Conservation (phyloP, 2,797 vertebrate genomes). For the Rhodeus uyekii region DNA sequence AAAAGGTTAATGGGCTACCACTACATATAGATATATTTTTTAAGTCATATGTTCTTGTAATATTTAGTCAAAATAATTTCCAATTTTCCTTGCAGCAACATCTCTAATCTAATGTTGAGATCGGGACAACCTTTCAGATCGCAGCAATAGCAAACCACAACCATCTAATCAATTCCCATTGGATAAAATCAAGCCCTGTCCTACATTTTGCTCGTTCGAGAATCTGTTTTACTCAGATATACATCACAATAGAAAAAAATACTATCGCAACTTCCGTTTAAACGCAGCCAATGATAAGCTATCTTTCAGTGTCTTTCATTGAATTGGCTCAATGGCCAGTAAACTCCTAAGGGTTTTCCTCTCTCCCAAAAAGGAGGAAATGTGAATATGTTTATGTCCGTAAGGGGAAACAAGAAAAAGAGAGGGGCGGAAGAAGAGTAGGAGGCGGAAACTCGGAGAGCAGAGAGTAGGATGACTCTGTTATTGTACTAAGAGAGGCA, state of each 20-base stretch:
- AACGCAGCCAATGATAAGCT: constrained; percentile 3
- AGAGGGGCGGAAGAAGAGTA: constrained; percentile 47
- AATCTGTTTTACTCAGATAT: background rate
- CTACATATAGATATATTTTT: too few species aligned
- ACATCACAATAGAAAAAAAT: background rate
- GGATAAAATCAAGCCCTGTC: background rate
- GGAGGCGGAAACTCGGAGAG: constrained; percentile 47
- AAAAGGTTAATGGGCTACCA: too few species aligned
- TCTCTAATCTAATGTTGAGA: background rate
- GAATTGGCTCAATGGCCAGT: constrained; percentile 30
- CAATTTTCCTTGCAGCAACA: background rate
- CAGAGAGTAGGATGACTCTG: constrained; percentile 55
- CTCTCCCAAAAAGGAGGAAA: constrained; percentile 55
- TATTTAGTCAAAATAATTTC: background rate
- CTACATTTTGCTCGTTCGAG: background rate
- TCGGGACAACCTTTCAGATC: background rate
- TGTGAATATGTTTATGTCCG: constrained; percentile 35
- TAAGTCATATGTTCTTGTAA: background rate
- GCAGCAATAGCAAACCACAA: background rate
- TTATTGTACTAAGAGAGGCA: constrained; percentile 49
- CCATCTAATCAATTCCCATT: background rate
- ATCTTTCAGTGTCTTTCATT: constrained; percentile 14
- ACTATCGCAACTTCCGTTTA: background rate
- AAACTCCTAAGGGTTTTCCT: constrained; percentile 49
- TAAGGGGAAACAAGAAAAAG: constrained; percentile 41